These are phyloP conservation scores for Elysia crispata DNA, from an alignment of 2,888 invertebrate genomes.

Conservation along the genomic window DNA sequence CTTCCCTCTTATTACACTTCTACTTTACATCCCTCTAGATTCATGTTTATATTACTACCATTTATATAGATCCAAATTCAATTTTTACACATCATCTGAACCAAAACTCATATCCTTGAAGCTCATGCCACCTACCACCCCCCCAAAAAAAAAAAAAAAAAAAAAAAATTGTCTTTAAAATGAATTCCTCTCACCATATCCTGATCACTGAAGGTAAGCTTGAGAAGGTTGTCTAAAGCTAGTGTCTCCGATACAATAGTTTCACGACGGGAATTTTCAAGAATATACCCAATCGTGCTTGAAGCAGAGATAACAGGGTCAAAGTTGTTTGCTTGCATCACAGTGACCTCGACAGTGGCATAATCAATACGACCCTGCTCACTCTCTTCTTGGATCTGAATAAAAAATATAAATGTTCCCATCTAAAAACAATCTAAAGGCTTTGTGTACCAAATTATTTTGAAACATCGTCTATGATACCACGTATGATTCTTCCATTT, in stretches of 20 bases:
- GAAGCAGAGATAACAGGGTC: constrained; percentile 52
- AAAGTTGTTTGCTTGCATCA: constrained; percentile 55
- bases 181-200: constrained; percentile 60
- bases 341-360: constrained; percentile 54
- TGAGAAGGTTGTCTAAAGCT: constrained; percentile 29
- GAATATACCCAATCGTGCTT: constrained; percentile 57
- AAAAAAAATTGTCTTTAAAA: no score
- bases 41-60: no score
- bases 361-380: constrained; percentile 23
- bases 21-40: no score
- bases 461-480: no score
- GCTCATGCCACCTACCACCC: neutral
- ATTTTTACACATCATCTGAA: constrained; percentile 49
- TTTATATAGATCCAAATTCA: neutral
- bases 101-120: constrained; percentile 47
- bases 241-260: constrained; percentile 39
- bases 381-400: neutral
- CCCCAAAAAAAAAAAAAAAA: neutral
- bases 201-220: constrained; percentile 57
- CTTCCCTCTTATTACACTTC: no score
- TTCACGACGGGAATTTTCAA: constrained; percentile 56
- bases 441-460: no score
- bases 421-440: no score
- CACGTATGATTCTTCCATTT: no score
- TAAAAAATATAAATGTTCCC: no score